Evolutionary conservation across 1,140 invertebrate species (phyloP).

Genomic region (Periplaneta americana): DNA sequence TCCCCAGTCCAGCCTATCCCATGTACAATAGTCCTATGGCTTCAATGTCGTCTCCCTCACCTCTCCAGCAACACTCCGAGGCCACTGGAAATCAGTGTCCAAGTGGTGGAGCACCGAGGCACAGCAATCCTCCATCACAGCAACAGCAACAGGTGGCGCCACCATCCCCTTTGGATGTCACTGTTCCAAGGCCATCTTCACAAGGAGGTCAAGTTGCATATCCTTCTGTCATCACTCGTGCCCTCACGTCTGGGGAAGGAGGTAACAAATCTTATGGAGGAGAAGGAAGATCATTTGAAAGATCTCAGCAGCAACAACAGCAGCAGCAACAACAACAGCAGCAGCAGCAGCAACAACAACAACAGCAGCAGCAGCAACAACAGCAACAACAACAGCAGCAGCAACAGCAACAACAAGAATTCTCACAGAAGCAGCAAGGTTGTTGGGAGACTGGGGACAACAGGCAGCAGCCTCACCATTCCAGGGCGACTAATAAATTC

Average conservation of each 20-base stretch:
- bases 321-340: slow-evolving; percentile 7
- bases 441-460: slow-evolving; percentile 10
- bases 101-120: slow-evolving; percentile 14
- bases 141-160: slow-evolving; percentile 49
- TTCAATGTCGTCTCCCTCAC: slow-evolving; percentile 58
- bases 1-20: slow-evolving; percentile 67
- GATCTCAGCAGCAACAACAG: slow-evolving; percentile 25
- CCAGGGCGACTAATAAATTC: not conserved
- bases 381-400: not conserved
- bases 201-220: slow-evolving; percentile 56
- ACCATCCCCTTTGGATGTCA: slow-evolving; percentile 60
- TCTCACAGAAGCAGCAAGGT: slow-evolving; percentile 8
- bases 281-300: slow-evolving; percentile 45
- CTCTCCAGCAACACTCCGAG: slow-evolving; percentile 50
- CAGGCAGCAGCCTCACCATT: not conserved
- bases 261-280: not conserved
- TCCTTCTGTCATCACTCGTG: slow-evolving; percentile 64
- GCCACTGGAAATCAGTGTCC: slow-evolving; percentile 34
- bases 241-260: slow-evolving; percentile 38
- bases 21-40: slow-evolving; percentile 74
- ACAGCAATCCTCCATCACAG: not conserved
- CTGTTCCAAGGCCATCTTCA: slow-evolving; percentile 54
- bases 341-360: slow-evolving; percentile 5
- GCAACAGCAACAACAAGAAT: slow-evolving; percentile 3
- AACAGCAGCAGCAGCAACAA: not conserved